A percentile compares a stretch with the other conserved stretches of the same genome.
Conservation (phyloP, 2,797 vertebrate genomes). For the Emydoidea blandingii region DNA sequence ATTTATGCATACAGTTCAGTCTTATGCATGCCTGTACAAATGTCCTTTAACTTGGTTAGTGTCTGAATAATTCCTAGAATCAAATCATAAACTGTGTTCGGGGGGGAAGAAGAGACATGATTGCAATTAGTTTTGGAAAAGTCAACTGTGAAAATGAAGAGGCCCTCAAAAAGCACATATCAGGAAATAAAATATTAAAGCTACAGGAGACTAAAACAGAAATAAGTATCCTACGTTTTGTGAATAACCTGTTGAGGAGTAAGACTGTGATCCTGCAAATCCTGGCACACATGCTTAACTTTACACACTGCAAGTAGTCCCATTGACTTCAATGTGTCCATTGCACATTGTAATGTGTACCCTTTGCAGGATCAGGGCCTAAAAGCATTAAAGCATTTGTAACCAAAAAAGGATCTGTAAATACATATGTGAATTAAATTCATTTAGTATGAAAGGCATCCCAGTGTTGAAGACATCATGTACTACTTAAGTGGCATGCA, state of each 20-base stretch:
- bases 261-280: not conserved
- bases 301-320: not conserved
- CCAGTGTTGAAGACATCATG: not conserved
- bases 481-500: not conserved
- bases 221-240: not conserved
- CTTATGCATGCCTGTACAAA: not conserved
- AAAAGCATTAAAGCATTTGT: not conserved
- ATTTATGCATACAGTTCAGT: not conserved
- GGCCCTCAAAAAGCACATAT: slow-evolving; percentile 10
- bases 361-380: not conserved
- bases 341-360: not conserved
- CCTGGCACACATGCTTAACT: not conserved
- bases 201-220: slow-evolving; percentile 9
- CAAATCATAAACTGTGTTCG: not conserved
- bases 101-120: not conserved
- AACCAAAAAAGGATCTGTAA: not conserved
- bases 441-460: not conserved
- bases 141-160: slow-evolving; percentile 20
- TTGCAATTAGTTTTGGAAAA: slow-evolving; percentile 30
- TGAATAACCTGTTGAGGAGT: not conserved
- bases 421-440: not conserved
- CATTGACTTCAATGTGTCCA: not conserved
- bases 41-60: not conserved
- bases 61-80: slow-evolving; percentile 8
- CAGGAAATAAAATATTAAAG: slow-evolving; percentile 31